Evolutionary conservation across 2,888 invertebrate species (phyloP), one percentile per base, ranked within the genome.

Genomic region (Acronicta alni): DNA sequence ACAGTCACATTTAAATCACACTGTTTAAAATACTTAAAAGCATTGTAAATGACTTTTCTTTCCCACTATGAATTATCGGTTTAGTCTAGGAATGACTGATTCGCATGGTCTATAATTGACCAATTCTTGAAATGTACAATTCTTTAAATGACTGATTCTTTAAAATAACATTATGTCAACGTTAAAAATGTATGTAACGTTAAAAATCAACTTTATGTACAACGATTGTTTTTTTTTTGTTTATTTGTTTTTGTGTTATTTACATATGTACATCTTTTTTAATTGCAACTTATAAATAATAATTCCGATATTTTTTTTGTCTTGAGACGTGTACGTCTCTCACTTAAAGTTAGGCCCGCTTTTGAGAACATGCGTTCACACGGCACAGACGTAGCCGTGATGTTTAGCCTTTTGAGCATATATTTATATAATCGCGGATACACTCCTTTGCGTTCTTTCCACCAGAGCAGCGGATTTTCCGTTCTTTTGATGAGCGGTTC

Each of bases 401-500:
- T 26, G 30, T 53, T 47, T 1, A 58, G 42, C 0, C 53, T 23
- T 47, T 58, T 58, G 0, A 42, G 26, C 42, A 58, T 47, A 12
- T 47, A 52, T 37, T 18, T 52, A 9, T 52, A 42, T 0, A 58
- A 17, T 3, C 42, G 42, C 12, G 58, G 58, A 53, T 53, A 58
- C 1, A 47, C 43, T 0, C 9, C 26, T 38, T 42, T 41, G 10
- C 52, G 39, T 14, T 46, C 52, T 0, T 37, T 26, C 47, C 58
- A 58, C 47, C 54, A 59, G 0, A 35, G 17, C 2, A 54, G n/a
- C 17, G 65, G 66, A 54, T 75, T 53, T 51, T 67, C 51, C 0
- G 30, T 20, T 44, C 71, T 17, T 48, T 49, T 42, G 0, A 67
- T 18, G 1, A 68, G 10, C 16, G 64, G 68, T 57, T 74, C 71